These are phyloP conservation scores for Pollenia amentaria DNA, from an alignment of 2,888 invertebrate genomes.

Conservation along the genomic window DNA sequence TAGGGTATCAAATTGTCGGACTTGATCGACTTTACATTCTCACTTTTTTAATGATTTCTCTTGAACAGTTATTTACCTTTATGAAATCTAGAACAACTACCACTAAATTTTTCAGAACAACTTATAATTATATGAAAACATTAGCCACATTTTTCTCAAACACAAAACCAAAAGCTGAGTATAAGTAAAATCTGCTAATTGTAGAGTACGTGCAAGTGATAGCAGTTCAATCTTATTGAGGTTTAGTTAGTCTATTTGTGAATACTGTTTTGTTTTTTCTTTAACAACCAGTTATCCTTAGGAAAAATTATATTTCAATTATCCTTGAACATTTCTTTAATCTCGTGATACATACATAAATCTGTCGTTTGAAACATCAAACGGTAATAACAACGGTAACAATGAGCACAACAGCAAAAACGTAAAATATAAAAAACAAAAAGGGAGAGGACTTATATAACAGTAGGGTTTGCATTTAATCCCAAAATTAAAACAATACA, in stretches of 20 bases:
- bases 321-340: conserved; percentile 45
- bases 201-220: conserved; percentile 59
- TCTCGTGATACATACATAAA: conserved; percentile 9
- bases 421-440: background rate
- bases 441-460: background rate
- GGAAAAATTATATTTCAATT: conserved; percentile 35
- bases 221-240: conserved; percentile 17
- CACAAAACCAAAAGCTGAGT: background rate
- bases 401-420: background rate
- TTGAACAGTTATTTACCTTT: too few species aligned
- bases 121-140: conserved; percentile 45
- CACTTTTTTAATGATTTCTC: too few species aligned
- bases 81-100: background rate
- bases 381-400: background rate
- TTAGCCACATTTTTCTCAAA: background rate
- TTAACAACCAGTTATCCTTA: conserved; percentile 8
- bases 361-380: background rate
- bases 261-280: background rate
- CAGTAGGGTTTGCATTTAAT: background rate
- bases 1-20: too few species aligned
- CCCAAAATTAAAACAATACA: too few species aligned
- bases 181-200: conserved; percentile 59
- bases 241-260: background rate
- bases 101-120: conserved; percentile 1
- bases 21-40: too few species aligned